Conservation (phyloP, 2,113 vertebrate species). For the Cacatua alba region DNA sequence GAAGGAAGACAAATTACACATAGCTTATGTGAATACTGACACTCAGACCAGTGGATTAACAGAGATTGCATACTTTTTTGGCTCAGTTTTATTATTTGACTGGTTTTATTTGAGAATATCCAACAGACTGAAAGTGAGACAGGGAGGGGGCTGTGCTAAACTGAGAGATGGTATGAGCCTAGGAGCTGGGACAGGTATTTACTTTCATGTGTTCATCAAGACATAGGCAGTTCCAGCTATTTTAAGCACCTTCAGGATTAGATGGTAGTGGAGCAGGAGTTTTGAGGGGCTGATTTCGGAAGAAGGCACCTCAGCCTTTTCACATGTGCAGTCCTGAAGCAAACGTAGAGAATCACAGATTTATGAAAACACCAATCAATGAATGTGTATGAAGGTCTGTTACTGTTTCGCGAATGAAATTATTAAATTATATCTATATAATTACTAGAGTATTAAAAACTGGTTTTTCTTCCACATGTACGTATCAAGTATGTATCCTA, state of each 20-base stretch:
- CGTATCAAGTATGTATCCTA: not conserved
- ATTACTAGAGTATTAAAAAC: not conserved
- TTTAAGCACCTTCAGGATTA: not conserved
- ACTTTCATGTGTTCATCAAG: not conserved
- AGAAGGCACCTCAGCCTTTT: not conserved
- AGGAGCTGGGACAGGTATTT: not conserved
- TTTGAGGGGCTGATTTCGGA: not conserved
- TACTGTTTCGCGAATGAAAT: not conserved
- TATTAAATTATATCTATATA: not conserved
- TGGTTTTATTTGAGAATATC: not conserved
- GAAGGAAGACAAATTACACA: not conserved
- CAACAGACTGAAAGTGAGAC: not conserved
- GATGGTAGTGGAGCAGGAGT: not conserved
- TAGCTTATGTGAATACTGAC: not conserved
- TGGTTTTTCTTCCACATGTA: not conserved
- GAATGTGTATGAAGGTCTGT: not conserved
- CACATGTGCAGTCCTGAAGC: not conserved
- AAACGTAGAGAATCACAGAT: not conserved
- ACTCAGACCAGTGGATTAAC: not conserved
- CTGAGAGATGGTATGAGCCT: not conserved
- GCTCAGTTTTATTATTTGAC: not conserved
- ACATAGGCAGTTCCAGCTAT: not conserved
- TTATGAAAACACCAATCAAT: not conserved
- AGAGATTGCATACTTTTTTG: not conserved
- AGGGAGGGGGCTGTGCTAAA: not conserved